Percentiles rank a stretch among this genome's conserved stretches.
phyloP scores from a whole-genome alignment of 2,888 invertebrate genomes.

The Orthosia gracilis region DNA sequence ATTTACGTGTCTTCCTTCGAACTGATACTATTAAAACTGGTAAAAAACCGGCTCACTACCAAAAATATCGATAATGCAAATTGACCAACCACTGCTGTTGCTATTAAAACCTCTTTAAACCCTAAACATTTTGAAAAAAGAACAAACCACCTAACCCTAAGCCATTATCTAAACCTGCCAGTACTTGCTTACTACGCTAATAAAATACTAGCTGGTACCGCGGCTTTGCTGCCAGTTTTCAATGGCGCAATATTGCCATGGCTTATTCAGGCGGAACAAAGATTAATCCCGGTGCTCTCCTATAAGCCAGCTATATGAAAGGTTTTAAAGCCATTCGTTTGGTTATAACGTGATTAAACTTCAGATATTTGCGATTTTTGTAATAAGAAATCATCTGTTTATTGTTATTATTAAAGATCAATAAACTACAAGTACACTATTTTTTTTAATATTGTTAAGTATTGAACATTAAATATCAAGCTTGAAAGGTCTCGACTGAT shows the following conservation, averaged over 20 bases:
- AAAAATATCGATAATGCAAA: neutral
- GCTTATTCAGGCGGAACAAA: constrained; percentile 55
- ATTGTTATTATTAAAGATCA: neutral
- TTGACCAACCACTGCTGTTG: no score
- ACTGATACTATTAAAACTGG: neutral
- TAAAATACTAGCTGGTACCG: constrained; percentile 49
- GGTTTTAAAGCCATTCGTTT: constrained; percentile 36
- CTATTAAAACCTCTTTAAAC: constrained; percentile 2
- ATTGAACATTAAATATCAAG: no score
- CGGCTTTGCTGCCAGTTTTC: constrained; percentile 37
- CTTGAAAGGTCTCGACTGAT: no score
- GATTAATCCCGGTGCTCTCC: constrained; percentile 48
- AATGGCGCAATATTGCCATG: constrained; percentile 51
- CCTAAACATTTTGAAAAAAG: neutral
- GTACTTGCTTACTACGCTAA: constrained; percentile 27
- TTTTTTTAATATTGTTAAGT: no score
- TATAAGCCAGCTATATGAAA: constrained; percentile 37
- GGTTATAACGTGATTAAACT: constrained; percentile 35
- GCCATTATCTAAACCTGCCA: constrained; percentile 27
- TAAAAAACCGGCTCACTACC: neutral
- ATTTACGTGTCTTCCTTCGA: neutral
- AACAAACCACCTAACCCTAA: neutral
- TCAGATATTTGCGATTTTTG: constrained; percentile 8
- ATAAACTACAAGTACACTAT: no score
- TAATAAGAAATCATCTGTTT: neutral